Conservation (phyloP, 2,888 invertebrate species). For the Tridacna crocea region DNA sequence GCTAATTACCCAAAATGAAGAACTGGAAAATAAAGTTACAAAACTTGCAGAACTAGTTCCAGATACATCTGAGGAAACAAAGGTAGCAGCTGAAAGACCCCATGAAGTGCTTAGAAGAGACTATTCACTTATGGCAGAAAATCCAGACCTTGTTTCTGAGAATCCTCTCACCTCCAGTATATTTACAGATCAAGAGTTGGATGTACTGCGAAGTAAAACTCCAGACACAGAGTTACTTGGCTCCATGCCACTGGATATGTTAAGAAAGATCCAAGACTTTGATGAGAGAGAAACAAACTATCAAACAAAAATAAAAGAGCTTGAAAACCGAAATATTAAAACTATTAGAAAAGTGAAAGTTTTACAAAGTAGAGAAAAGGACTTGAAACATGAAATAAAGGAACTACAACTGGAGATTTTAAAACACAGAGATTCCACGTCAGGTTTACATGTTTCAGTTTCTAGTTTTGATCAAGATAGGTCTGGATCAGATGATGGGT, state of each 20-base stretch:
- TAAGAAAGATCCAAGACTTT: conserved; percentile 62
- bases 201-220: conserved; percentile 48
- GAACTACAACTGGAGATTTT: conserved; percentile 55
- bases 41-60: conserved; percentile 44
- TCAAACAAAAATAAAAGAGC: conserved; percentile 55
- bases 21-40: conserved; percentile 56
- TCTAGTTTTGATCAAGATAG: conserved; percentile 58
- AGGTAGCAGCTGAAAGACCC: conserved; percentile 20
- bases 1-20: conserved; percentile 62
- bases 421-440: conserved; percentile 35
- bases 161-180: conserved; percentile 56
- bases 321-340: conserved; percentile 55
- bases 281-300: conserved; percentile 58
- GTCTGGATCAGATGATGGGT: conserved; percentile 54
- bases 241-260: conserved; percentile 60
- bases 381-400: conserved; percentile 62
- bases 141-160: conserved; percentile 58
- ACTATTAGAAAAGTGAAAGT: conserved; percentile 56
- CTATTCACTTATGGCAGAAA: conserved; percentile 55
- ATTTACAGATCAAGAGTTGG: conserved; percentile 51
- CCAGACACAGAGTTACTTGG: conserved; percentile 55
- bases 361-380: conserved; percentile 54
- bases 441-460: conserved; percentile 48
- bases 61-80: background rate
- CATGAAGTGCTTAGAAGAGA: conserved; percentile 16